Evolutionary conservation across 2,797 vertebrate genomes (phyloP).

Genomic region (Sebastes goodei): DNA sequence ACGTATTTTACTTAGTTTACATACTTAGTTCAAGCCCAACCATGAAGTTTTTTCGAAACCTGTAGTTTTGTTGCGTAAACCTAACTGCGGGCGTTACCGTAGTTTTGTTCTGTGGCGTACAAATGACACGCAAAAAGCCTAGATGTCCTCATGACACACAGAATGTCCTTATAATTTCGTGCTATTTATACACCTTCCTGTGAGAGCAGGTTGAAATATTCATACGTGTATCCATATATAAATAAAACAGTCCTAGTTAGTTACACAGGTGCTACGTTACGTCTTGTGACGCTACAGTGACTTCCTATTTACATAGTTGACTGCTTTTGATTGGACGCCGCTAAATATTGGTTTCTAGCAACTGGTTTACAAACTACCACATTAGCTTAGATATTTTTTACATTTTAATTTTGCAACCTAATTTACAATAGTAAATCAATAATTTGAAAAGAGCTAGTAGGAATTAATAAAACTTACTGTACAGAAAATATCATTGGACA

Average conservation of each 20-base stretch:
- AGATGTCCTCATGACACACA: too few species aligned
- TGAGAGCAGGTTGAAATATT: background rate
- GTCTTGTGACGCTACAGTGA: background rate
- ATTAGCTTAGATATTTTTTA: too few species aligned
- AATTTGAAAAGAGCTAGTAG: background rate
- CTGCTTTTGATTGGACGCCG: background rate
- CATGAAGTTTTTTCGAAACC: fast-evolving
- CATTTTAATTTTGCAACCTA: background rate
- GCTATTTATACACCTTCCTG: too few species aligned
- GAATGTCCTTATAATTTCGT: too few species aligned
- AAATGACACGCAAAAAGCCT: too few species aligned
- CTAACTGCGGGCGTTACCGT: fast-evolving
- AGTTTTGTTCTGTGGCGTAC: too few species aligned
- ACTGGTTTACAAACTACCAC: background rate
- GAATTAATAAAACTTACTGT: background rate
- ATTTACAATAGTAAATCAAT: background rate
- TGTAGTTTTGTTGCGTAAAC: too few species aligned
- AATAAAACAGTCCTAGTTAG: background rate
- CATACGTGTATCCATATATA: background rate
- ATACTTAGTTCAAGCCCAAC: fast-evolving
- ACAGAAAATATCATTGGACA: background rate
- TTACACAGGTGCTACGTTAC: background rate
- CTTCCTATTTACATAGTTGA: background rate
- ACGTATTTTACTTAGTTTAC: too few species aligned
- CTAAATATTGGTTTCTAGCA: background rate